A percentile compares a stretch with the other conserved stretches of the same genome.
These are phyloP conservation scores for Rhinopomastus cyanomelas DNA, from an alignment of 2,113 vertebrate genomes.

Conservation along the genomic window DNA sequence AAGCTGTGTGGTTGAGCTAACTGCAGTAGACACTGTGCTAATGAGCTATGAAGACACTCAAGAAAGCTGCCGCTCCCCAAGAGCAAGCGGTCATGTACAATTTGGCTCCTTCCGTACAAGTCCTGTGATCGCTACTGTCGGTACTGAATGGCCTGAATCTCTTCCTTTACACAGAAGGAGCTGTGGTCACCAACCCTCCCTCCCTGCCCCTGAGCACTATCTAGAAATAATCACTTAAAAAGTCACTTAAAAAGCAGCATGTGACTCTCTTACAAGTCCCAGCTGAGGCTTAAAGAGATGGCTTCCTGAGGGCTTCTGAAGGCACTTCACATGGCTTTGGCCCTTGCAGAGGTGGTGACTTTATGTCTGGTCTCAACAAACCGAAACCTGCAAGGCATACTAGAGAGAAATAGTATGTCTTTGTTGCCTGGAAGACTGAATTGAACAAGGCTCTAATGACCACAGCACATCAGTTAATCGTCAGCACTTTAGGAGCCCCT, in stretches of 20 bases:
- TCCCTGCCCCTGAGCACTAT: background rate
- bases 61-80: background rate
- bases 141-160: background rate
- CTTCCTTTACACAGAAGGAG: background rate
- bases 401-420: background rate
- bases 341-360: background rate
- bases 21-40: background rate
- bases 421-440: background rate
- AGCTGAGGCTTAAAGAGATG: background rate
- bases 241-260: background rate
- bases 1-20: background rate
- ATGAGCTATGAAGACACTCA: background rate
- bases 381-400: background rate
- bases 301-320: background rate
- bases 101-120: background rate
- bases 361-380: background rate
- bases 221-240: slow-evolving; percentile 12
- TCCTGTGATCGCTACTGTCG: background rate
- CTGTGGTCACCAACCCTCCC: background rate
- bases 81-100: background rate
- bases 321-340: background rate
- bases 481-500: background rate
- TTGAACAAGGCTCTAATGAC: background rate
- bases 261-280: background rate
- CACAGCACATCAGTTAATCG: background rate